phyloP scores from a whole-genome alignment of 2,888 invertebrate species.

The Neocrepidodera transversa region DNA sequence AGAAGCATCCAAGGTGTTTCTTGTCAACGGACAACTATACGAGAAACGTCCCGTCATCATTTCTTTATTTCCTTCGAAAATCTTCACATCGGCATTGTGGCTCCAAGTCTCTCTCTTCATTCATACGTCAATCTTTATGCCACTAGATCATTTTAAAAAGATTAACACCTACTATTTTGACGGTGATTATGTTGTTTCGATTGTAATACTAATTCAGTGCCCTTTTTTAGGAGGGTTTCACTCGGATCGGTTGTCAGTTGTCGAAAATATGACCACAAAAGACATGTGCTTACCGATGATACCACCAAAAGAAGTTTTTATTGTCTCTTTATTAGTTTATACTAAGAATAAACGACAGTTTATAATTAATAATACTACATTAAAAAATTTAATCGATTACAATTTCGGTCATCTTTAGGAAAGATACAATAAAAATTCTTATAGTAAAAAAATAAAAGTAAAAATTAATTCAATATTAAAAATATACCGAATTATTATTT shows the following conservation, averaged over 20 bases:
- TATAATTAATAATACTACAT: no score
- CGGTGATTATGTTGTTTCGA: conserved; percentile 48
- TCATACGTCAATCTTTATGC: conserved; percentile 57
- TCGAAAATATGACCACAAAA: not conserved
- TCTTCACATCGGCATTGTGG: conserved; percentile 54
- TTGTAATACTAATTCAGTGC: conserved; percentile 26
- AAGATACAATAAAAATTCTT: no score
- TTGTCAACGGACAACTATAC: conserved; percentile 9
- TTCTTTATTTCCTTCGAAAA: conserved; percentile 49
- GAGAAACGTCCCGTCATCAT: conserved; percentile 53
- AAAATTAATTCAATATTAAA: no score
- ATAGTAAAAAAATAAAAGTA: no score
- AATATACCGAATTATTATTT: no score
- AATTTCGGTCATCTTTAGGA: no score
- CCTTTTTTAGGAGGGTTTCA: conserved; percentile 11
- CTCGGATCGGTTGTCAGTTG: conserved; percentile 18
- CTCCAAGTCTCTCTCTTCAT: conserved; percentile 51
- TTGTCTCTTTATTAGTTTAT: no score
- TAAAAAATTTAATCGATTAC: no score
- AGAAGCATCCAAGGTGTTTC: conserved; percentile 2
- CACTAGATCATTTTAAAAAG: conserved; percentile 57
- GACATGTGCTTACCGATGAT: not conserved
- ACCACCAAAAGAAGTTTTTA: not conserved
- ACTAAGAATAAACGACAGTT: no score
- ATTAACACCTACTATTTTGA: conserved; percentile 57